Percentiles rank a stretch among this genome's conserved stretches.
These are phyloP conservation scores for Capreolus pygargus DNA, from an alignment of 2,113 vertebrate genomes.

Conservation along the genomic window DNA sequence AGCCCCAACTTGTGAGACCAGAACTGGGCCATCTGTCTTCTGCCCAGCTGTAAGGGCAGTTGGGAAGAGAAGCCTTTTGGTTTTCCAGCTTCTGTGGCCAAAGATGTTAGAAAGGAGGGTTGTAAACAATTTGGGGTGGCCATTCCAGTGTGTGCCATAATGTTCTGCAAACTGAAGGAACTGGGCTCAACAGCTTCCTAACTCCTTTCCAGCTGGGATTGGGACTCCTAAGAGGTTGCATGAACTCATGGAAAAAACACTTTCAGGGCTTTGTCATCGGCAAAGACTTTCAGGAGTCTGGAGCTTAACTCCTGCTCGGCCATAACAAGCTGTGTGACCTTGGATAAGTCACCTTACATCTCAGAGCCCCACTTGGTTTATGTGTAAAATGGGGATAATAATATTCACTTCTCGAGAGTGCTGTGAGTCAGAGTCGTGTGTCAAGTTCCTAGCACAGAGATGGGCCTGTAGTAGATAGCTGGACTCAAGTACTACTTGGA, in stretches of 20 bases:
- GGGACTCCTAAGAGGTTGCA: neutral
- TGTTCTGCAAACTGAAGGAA: neutral
- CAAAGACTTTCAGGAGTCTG: too few relatives aligned
- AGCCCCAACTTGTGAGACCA: neutral
- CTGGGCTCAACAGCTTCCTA: neutral
- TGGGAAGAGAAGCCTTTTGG: neutral
- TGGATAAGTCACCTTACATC: neutral
- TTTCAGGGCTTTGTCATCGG: neutral
- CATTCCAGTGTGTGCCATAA: neutral
- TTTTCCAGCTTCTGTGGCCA: neutral
- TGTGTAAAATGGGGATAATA: neutral
- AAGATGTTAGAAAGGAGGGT: neutral
- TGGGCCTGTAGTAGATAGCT: neutral
- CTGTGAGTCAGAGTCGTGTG: neutral
- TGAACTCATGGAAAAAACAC: neutral
- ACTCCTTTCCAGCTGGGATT: neutral
- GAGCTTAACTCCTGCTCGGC: neutral
- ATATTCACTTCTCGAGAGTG: neutral
- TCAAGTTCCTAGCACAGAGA: neutral
- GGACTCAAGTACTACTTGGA: too few relatives aligned
- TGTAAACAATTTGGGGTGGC: neutral
- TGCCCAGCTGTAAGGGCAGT: neutral
- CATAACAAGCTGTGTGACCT: neutral
- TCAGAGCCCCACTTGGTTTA: neutral
- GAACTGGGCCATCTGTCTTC: neutral